phyloP scores from a whole-genome alignment of 2,888 invertebrate genomes.

The Lasioglossum calceatum region DNA sequence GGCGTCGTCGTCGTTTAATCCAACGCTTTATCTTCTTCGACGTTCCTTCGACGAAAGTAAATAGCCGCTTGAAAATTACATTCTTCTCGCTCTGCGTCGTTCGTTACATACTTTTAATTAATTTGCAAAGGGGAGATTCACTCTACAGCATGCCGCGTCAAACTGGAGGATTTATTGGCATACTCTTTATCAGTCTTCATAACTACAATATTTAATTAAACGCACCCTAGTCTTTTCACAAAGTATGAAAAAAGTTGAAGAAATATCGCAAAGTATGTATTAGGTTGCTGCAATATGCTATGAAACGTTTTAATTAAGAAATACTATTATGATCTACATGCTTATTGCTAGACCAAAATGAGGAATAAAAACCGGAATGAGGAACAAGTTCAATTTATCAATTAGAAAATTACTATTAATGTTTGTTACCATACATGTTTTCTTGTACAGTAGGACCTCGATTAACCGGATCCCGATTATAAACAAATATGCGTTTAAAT shows the following conservation, averaged over 20 bases:
- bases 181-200: background rate
- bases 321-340: too few species aligned
- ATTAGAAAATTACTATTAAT: too few species aligned
- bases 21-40: conserved; percentile 45
- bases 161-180: background rate
- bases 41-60: conserved; percentile 23
- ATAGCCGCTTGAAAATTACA: conserved; percentile 22
- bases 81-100: conserved; percentile 29
- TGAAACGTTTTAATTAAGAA: too few species aligned
- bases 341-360: too few species aligned
- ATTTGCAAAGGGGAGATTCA: background rate
- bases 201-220: background rate
- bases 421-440: too few species aligned
- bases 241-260: background rate
- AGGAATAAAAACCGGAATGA: too few species aligned
- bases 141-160: too few species aligned
- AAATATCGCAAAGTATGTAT: background rate
- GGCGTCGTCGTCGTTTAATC: conserved; percentile 31
- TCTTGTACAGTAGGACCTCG: too few species aligned
- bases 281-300: too few species aligned
- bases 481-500: too few species aligned
- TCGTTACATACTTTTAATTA: conserved; percentile 30
- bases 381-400: too few species aligned
- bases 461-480: too few species aligned
- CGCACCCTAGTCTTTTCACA: background rate